Evolutionary conservation across 1,140 invertebrate genomes (phyloP).

Genomic region (Scaptomyza pallida): DNA sequence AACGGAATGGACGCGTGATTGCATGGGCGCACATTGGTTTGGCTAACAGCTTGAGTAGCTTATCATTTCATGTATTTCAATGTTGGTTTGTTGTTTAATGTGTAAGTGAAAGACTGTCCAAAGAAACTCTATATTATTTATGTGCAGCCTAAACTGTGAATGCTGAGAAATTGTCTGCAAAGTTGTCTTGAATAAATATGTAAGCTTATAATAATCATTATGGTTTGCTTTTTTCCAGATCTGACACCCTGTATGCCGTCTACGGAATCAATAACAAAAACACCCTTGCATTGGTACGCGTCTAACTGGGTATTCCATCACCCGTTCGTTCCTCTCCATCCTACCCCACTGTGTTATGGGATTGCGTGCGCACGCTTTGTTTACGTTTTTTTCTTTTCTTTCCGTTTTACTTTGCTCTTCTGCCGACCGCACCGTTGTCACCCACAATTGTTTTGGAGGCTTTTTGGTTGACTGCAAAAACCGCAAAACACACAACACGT

Average conservation of each 20-base stretch:
- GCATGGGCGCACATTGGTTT: constrained; percentile 96
- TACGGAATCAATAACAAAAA: constrained; percentile 72
- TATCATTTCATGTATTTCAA: neutral
- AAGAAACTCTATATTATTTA: neutral
- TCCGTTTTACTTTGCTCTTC: too few relatives aligned
- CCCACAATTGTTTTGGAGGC: constrained; percentile 68
- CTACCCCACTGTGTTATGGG: constrained; percentile 66
- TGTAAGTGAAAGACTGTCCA: constrained; percentile 33
- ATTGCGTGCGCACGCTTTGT: constrained; percentile 78
- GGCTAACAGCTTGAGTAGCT: constrained; percentile 85
- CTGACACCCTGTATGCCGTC: constrained; percentile 65
- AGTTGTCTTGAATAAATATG: neutral
- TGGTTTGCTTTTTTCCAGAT: neutral
- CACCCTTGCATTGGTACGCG: constrained; percentile 45
- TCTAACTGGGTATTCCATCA: constrained; percentile 30
- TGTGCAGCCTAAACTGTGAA: neutral
- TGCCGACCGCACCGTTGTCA: constrained; percentile 27
- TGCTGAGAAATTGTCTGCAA: too few relatives aligned
- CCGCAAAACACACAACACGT: constrained; percentile 74
- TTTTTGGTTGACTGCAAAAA: constrained; percentile 61
- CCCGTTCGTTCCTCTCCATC: constrained; percentile 32
- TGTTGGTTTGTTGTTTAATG: constrained; percentile 52
- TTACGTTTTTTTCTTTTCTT: constrained; percentile 64
- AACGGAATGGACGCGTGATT: constrained; percentile 92
- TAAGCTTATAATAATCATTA: too few relatives aligned